Evolutionary conservation across 1,140 invertebrate species (phyloP).

Genomic region (Eumaeus atala): DNA sequence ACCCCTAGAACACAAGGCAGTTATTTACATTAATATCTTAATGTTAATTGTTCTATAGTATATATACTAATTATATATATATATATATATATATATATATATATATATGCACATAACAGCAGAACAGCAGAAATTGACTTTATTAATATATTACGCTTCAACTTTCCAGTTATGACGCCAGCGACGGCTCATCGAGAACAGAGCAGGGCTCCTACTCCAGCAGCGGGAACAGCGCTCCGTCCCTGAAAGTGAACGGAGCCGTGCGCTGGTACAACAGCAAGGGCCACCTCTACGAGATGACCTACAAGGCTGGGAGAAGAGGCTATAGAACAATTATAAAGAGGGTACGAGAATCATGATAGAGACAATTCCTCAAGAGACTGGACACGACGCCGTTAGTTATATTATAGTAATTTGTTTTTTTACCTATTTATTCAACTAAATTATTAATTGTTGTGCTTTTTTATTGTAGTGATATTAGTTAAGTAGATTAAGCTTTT

Average conservation of each 20-base stretch:
- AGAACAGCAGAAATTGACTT: constrained; percentile 2
- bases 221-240: constrained; percentile 72
- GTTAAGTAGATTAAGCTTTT: constrained; percentile 13
- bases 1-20: too few relatives aligned
- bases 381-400: constrained; percentile 30
- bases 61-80: too few relatives aligned
- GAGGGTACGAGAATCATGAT: constrained; percentile 37
- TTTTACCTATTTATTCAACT: constrained; percentile 40
- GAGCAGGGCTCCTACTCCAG: constrained; percentile 66
- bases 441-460: constrained; percentile 30
- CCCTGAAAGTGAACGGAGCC: constrained; percentile 76
- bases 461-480: constrained; percentile 7
- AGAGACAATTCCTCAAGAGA: constrained; percentile 26
- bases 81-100: too few relatives aligned
- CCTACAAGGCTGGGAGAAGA: constrained; percentile 76
- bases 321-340: constrained; percentile 70
- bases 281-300: constrained; percentile 82
- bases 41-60: too few relatives aligned
- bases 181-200: constrained; percentile 59
- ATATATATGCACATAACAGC: too few relatives aligned
- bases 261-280: constrained; percentile 77
- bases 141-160: constrained; percentile 8
- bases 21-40: too few relatives aligned
- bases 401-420: constrained; percentile 27
- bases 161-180: constrained; percentile 64